Evolutionary conservation across 2,113 vertebrate species (phyloP), one percentile per base, ranked within the genome.

Genomic region (Brachionichthys hirsutus): DNA sequence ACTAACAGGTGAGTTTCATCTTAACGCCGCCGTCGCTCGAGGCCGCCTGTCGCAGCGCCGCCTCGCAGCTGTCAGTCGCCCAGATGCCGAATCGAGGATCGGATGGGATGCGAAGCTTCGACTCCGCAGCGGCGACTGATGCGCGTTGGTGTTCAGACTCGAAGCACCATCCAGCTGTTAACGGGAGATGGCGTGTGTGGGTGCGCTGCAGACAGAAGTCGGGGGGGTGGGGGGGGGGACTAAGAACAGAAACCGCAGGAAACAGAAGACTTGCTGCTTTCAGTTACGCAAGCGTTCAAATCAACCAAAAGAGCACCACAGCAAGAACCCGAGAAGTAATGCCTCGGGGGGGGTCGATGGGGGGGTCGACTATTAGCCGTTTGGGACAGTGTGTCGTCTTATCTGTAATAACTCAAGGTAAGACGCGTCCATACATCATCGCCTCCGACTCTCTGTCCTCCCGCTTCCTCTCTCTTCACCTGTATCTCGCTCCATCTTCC

Each of bases 321-420:
- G 69, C 49, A 64, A 52, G 45, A 52, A 46, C 45, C 24, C 19
- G 12, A 38, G 47, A 54, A 35, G 30, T 47, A 42, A 16, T 2
- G 34, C 51, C 70, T 67, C 19, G 40, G 51, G 56, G 24, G n/a
- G 1, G 35, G n/a, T n/a, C 44, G 48, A 12, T 7, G 4, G 18
- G 49, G 5, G 19, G 17, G 22, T 16, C 13, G 6, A 17, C 24
- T 76, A 82, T 83, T 80, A 77, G 72, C 65, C 67, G 65, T 83
- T 84, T 63, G 52, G 81, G 74, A 85, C 61, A 81, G 64, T 48
- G 70, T 36, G 70, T 74, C 42, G 49, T 81, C 83, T 82, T 77
- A 75, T 81, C 67, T 86, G 73, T 85, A 83, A 89, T 86, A 90
- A 83, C 64, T 73, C 73, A 74, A 68, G 49, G 58, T 78, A 80